Evolutionary conservation across 2,888 invertebrate genomes (phyloP).

Genomic region (Candidula unifasciata): DNA sequence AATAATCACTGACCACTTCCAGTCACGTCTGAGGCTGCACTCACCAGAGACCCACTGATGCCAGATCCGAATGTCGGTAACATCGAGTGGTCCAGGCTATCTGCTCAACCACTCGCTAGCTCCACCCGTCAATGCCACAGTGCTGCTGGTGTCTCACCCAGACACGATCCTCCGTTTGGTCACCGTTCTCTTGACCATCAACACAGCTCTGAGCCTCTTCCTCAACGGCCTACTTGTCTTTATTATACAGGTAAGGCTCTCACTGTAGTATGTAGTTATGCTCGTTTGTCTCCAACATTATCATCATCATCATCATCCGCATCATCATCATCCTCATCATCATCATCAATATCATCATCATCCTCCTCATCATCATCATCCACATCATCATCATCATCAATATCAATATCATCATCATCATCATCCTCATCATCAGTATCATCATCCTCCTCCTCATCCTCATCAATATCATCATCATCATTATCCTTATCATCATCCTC

Average conservation of each 20-base stretch:
- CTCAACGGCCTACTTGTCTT: slow-evolving; percentile 63
- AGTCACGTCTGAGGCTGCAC: neutral
- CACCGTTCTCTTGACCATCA: slow-evolving; percentile 42
- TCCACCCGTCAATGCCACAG: neutral
- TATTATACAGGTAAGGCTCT: slow-evolving; percentile 57
- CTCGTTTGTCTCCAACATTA: too few relatives aligned
- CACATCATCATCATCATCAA: too few relatives aligned
- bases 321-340: too few relatives aligned
- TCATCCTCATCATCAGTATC: too few relatives aligned
- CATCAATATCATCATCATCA: too few relatives aligned
- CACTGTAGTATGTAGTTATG: neutral
- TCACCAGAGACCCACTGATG: neutral
- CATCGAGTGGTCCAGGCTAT: neutral
- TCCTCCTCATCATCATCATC: too few relatives aligned
- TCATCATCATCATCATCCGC: too few relatives aligned
- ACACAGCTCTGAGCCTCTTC: slow-evolving; percentile 50
- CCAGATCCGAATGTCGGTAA: neutral
- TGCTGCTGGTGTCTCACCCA: slow-evolving; percentile 39
- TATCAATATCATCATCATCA: too few relatives aligned
- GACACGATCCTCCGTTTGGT: slow-evolving; percentile 35
- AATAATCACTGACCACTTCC: too few relatives aligned
- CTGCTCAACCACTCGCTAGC: neutral
- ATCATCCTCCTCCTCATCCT: too few relatives aligned
- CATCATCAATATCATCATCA: too few relatives aligned
- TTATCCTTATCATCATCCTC: too few relatives aligned